phyloP scores from a whole-genome alignment of 2,888 invertebrate genomes.

The Euplexia lucipara region DNA sequence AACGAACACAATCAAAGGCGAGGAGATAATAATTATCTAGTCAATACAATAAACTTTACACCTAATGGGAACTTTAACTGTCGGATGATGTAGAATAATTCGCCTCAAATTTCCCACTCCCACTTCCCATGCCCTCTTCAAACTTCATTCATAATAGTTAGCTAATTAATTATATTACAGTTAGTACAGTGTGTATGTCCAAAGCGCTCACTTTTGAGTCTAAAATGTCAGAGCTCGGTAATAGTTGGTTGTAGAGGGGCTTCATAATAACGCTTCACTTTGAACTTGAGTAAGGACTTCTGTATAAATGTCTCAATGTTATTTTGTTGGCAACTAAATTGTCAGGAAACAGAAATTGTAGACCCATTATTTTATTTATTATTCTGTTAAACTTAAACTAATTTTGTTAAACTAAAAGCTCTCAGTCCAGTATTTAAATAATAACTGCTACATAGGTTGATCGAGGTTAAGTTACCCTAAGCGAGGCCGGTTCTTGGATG shows the following conservation, averaged over 20 bases:
- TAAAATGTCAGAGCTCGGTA: conserved; percentile 9
- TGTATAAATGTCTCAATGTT: conserved; percentile 14
- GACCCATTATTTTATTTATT: neutral
- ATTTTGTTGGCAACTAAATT: conserved; percentile 23
- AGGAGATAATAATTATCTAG: too few relatives aligned
- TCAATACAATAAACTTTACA: neutral
- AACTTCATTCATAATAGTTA: conserved; percentile 10
- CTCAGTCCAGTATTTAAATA: too few relatives aligned
- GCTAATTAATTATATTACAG: conserved; percentile 6
- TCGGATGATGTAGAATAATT: conserved; percentile 1
- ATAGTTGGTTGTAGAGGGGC: conserved; percentile 13
- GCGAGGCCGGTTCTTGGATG: too few relatives aligned
- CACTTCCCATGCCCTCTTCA: neutral
- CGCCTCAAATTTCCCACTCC: too few relatives aligned
- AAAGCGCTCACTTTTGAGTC: conserved; percentile 18
- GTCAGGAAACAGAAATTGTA: neutral
- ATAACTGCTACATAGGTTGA: too few relatives aligned
- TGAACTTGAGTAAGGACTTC: conserved; percentile 23
- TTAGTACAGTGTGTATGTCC: conserved; percentile 1
- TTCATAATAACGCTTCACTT: conserved; percentile 36
- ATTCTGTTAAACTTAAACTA: too few relatives aligned
- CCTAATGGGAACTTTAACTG: neutral
- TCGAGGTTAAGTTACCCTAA: too few relatives aligned
- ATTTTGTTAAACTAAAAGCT: too few relatives aligned
- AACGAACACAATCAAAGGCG: too few relatives aligned